These are phyloP conservation scores for Macrochelys suwanniensis DNA, from an alignment of 2,797 vertebrate species.

Conservation along the genomic window DNA sequence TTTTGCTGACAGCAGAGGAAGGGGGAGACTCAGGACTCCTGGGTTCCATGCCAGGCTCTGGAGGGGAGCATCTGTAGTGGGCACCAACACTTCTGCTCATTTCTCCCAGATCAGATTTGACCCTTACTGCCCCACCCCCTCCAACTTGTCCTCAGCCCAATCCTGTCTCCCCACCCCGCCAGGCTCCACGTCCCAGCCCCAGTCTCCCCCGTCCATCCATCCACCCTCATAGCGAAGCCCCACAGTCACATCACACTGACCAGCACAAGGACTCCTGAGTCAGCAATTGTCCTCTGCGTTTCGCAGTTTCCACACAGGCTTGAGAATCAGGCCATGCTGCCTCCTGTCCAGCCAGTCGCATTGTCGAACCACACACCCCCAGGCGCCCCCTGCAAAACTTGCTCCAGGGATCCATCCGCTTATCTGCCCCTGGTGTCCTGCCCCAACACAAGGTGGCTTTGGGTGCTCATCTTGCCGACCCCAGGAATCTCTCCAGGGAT, in stretches of 20 bases:
- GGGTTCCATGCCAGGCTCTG: no score
- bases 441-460: not conserved
- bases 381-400: no score
- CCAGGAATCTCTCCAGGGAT: not conserved
- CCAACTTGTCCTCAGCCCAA: not conserved
- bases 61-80: not conserved
- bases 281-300: not conserved
- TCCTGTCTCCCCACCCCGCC: no score
- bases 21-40: no score
- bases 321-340: not conserved
- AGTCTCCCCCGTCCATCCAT: no score
- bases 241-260: not conserved
- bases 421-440: not conserved
- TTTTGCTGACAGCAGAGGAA: no score
- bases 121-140: no score
- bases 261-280: not conserved
- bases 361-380: accelerated
- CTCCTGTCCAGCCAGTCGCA: not conserved
- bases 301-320: not conserved
- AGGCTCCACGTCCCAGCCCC: not conserved
- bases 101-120: not conserved
- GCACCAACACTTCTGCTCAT: not conserved
- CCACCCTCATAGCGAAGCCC: not conserved
- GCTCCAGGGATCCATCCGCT: no score
- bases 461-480: no score